phyloP scores from a whole-genome alignment of 2,888 invertebrate species.

The Palloptera scutellata region DNA sequence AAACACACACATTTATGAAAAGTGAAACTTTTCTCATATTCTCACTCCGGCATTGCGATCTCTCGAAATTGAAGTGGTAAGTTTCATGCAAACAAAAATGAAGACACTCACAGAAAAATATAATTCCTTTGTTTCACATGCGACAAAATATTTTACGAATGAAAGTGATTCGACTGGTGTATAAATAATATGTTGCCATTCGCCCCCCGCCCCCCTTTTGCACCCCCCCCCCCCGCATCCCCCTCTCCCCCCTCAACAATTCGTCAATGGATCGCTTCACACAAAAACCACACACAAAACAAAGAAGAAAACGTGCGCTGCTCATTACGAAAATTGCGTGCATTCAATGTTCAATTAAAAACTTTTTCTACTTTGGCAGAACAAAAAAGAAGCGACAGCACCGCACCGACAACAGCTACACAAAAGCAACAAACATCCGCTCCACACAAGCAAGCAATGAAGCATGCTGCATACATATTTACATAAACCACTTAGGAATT shows the following conservation, averaged over 20 bases:
- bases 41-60: too few species aligned
- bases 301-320: slow-evolving; percentile 38
- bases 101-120: not conserved
- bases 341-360: slow-evolving; percentile 55
- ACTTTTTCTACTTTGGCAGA: slow-evolving; percentile 34
- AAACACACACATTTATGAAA: too few species aligned
- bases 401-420: not conserved
- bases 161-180: not conserved
- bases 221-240: not conserved
- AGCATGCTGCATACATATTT: not conserved
- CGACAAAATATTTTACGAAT: slow-evolving; percentile 8
- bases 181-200: not conserved
- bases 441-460: not conserved
- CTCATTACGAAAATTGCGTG: slow-evolving; percentile 46
- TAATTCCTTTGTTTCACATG: not conserved
- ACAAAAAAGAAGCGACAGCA: slow-evolving; percentile 13
- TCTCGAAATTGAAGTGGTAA: too few species aligned
- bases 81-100: too few species aligned
- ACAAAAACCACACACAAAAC: not conserved
- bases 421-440: slow-evolving; percentile 5
- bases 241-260: not conserved
- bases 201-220: not conserved
- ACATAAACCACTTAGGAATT: slow-evolving; percentile 24
- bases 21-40: too few species aligned
- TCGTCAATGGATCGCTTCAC: not conserved